Percentiles rank a stretch among this genome's conserved stretches.
Evolutionary conservation across 2,797 vertebrate genomes (phyloP).

Genomic region (Rhinichthys osculus): DNA sequence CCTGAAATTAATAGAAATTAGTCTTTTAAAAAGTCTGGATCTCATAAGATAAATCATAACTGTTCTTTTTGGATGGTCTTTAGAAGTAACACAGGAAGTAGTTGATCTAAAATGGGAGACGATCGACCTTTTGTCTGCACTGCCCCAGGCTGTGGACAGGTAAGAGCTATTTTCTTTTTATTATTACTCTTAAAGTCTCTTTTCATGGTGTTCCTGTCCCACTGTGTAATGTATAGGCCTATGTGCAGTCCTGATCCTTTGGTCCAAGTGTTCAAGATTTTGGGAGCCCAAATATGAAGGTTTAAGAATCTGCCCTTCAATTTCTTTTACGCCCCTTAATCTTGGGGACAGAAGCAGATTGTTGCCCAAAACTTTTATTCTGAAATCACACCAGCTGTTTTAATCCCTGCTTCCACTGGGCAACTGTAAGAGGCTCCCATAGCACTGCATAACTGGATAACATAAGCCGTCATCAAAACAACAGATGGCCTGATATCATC

Average conservation of each 20-base stretch:
- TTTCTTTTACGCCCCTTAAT: not conserved
- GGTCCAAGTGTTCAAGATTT: not conserved
- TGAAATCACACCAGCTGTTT: constrained; percentile 41
- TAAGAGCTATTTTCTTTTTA: constrained; percentile 67
- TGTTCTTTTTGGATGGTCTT: constrained; percentile 54
- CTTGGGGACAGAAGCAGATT: not conserved
- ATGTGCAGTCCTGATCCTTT: not conserved
- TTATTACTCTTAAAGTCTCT: not conserved
- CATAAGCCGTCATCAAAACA: constrained; percentile 47
- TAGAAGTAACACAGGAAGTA: constrained; percentile 63
- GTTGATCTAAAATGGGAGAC: constrained; percentile 89
- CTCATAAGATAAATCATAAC: constrained; percentile 5
- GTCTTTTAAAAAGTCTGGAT: not conserved
- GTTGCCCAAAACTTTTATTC: constrained; percentile 11
- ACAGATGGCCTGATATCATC: constrained; percentile 38
- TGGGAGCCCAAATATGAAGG: not conserved
- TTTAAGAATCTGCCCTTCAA: not conserved
- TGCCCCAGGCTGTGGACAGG: constrained; percentile 96
- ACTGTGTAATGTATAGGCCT: not conserved
- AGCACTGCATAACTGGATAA: constrained; percentile 42
- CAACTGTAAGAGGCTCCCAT: constrained; percentile 42
- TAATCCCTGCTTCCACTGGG: constrained; percentile 26
- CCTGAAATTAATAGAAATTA: not conserved
- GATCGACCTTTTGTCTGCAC: constrained; percentile 96
- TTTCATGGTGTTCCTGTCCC: not conserved